Base-by-base conservation (phyloP, 2,113 vertebrate species). In the Bettongia penicillata region DNA sequence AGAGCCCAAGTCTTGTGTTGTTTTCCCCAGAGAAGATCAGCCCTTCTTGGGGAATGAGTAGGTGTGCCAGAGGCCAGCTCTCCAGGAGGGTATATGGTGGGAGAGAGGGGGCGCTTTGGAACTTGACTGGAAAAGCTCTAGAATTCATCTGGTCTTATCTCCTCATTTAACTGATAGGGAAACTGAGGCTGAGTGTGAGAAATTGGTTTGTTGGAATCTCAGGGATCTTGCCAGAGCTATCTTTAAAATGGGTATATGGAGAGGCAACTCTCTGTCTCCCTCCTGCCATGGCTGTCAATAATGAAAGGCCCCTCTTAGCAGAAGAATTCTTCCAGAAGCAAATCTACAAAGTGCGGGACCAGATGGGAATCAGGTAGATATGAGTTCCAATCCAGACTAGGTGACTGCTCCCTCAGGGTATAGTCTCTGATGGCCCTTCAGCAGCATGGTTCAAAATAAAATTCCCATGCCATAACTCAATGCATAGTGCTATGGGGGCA, bases 111-210 rank as follows among this genome's bases (percentile, higher is more conserved):
- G 1, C 43, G 43, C n/a, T 43, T 77, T 14, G 4, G n/a, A 19
- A 7, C 68, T 84, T 84, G n/a, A 43, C 68, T 84, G 43, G 7
- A 84, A n/a, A 84, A 84, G 14, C 16, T 84, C 19, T 84, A 31
- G 37, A 84, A 84, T 43, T 84, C 37, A 77, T 77, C 61, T 77
- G 61, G 14, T 89, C 68, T 47, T 31, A 77, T 93, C 52, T 53
- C 49, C 0, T 19, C 11, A 51, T 49, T 53, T n/a, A 24, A 93
- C 95, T 89, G 26, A 77, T 47, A 50, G 91, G 95, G 89, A 95
- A 94, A 89, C 94, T 61, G 53, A 96, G 95, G 89, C 93, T 53
- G 50, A n/a, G 22, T 43, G n/a, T 43, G 68, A 19, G 68, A 84
- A 84, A 84, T 43, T 7, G 68, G 7, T 84, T 43, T 84, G 37